phyloP scores from a whole-genome alignment of 1,140 invertebrate species.

The Drosophila eugracilis region DNA sequence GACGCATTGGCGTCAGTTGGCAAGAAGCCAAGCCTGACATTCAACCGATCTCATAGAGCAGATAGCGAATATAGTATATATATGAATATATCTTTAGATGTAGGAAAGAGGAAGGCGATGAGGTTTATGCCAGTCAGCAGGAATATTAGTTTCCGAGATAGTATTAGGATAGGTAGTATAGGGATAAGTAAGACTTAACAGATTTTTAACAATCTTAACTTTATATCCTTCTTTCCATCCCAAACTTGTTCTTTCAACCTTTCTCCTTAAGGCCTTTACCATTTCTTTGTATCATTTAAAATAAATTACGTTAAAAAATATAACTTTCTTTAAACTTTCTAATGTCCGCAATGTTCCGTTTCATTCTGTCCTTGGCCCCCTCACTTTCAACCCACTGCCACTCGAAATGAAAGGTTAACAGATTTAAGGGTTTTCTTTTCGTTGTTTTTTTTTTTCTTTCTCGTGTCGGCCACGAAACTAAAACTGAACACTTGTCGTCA shows the following conservation, averaged over 20 bases:
- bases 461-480: conserved; percentile 46
- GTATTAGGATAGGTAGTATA: no score
- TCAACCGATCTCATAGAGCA: conserved; percentile 46
- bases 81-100: background rate
- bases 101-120: background rate
- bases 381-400: conserved; percentile 10
- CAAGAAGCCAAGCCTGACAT: conserved; percentile 19
- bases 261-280: background rate
- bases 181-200: no score
- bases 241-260: background rate
- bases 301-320: conserved; percentile 23
- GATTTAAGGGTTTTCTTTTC: conserved; percentile 63
- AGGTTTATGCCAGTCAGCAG: background rate
- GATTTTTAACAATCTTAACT: no score
- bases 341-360: conserved; percentile 14
- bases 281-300: conserved; percentile 5
- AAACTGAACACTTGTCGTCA: conserved; percentile 68
- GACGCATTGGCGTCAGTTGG: conserved; percentile 55
- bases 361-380: background rate
- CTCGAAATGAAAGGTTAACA: conserved; percentile 64
- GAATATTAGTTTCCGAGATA: background rate
- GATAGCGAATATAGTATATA: conserved; percentile 24
- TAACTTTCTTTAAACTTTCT: conserved; percentile 68
- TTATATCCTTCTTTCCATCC: background rate
- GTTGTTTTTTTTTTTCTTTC: conserved; percentile 37